Base-by-base conservation (phyloP, 2,888 invertebrate species). In the Aphodius sticticus region DNA sequence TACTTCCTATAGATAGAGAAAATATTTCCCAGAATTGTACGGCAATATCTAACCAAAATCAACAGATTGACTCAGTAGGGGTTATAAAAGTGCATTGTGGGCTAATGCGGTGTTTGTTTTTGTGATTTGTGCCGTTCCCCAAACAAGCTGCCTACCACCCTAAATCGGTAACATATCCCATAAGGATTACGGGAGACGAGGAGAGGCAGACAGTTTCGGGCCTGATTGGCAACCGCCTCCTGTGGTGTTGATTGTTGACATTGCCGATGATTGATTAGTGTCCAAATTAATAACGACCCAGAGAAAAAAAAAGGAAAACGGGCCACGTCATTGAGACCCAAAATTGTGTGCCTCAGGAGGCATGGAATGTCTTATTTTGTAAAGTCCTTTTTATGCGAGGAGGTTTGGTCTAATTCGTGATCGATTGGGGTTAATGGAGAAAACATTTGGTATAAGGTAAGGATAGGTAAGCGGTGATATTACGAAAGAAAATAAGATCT, bases 231-330 rank as follows among this genome's bases (percentile, higher is more conserved):
- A 53, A 53, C 74, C 26, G 74, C 36, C 74, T 37, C 74, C 74
- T 35, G 35, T 35, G 74, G 84, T 82, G 83, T 84, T 83, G 84
- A 83, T 82, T 87, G 87, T 87, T 87, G 87, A 87, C 87, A 87
- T 84, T 86, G 80, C 82, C 84, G 84, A 86, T 87, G 87, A 87
- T 87, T 87, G 87, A 87, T 87, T 86, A 86, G 85, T 83, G 82
- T 80, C 83, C 85, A 86, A 86, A 87, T 87, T 87, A 87, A 87
- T 87, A 72, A 78, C 35, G 74, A 37, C 35, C 74, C 74, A n/a
- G 14, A 74, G 35, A 53, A 5, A 53, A 53, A 12, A 53, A 53
- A 53, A 5, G 53, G 4, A 53, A 74, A 74, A 74, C 36, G 35
- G 74, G 74, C 74, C 74, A 74, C 74, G 74, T 74, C 74, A 74